Conservation (phyloP, 1,140 invertebrate species). For the Drosophila seguyi region DNA sequence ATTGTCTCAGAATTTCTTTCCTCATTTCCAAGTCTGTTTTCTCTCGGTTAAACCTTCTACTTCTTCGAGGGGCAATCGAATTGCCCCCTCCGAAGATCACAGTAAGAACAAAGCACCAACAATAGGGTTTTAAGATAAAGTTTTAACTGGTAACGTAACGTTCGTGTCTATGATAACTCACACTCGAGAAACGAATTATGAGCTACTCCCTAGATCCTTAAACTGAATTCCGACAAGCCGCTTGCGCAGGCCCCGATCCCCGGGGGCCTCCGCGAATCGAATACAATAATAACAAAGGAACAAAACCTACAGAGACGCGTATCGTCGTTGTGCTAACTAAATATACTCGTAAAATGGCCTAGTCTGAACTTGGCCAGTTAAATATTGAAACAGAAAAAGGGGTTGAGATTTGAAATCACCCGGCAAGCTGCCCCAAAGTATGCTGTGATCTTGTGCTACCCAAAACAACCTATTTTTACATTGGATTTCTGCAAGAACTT, state of each 20-base stretch:
- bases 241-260: conserved; percentile 47
- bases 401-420: neutral
- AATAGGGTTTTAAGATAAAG: conserved; percentile 75
- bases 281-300: conserved; percentile 66
- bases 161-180: conserved; percentile 47
- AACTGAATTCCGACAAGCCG: conserved; percentile 26
- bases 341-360: conserved; percentile 18
- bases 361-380: conserved; percentile 23
- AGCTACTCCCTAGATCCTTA: conserved; percentile 8
- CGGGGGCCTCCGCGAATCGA: conserved; percentile 50
- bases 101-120: conserved; percentile 85
- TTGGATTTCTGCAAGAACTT: neutral
- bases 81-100: conserved; percentile 64
- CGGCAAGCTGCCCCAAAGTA: neutral
- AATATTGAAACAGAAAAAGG: neutral
- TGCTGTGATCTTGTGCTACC: neutral
- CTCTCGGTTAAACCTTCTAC: conserved; percentile 58
- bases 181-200: conserved; percentile 60
- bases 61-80: conserved; percentile 63
- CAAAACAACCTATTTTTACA: conserved; percentile 13
- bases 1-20: conserved; percentile 2
- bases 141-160: conserved; percentile 64
- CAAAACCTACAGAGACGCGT: conserved; percentile 25
- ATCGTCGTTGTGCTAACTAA: conserved; percentile 7
- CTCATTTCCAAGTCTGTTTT: conserved; percentile 41